Evolutionary conservation across 2,888 invertebrate species (phyloP), one percentile per base, ranked within the genome.

Genomic region (Colletes collaris): DNA sequence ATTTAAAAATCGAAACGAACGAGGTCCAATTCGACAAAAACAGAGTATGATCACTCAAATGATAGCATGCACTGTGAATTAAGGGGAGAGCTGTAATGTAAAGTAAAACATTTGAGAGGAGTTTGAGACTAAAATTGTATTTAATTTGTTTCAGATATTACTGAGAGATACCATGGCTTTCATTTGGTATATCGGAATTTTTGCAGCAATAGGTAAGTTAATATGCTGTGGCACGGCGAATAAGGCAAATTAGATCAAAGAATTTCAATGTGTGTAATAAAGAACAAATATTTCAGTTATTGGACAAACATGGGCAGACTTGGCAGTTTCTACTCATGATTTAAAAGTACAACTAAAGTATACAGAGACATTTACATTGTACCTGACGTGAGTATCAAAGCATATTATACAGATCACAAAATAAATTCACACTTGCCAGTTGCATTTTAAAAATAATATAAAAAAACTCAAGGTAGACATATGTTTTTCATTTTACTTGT

Each of bases 241-340:
- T n/a, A 11, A 19, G 5, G 44, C 11, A 6, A 40, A 46, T 10
- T 19, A 0, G 11, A 7, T 10, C 7, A 44, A 7, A 46, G 10
- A 7, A 8, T 46, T 46, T 46, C 3, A 46, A 46, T 46, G 11
- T 0, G 2, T 37, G 0, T 52, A 19, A 10, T 53, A 60, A 10
- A 16, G 6, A 11, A 2, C 11, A 67, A 13, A 58, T 77, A 67
- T 88, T 83, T 64, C 56, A 89, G 88, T 85, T 68, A 50, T 83
- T 40, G 83, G 77, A 75, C 77, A 72, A 56, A 79, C 79, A 70
- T 52, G 49, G 56, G 92, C 91, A 80, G 89, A 90, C 73, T 91
- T 96, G 85, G 94, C 93, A 78, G 91, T 96, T 64, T 94, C 95
- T 62, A 89, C 92, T 58, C 94, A 95, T 83, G 96, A 96, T 91